A percentile compares a stretch with the other conserved stretches of the same genome.
Evolutionary conservation across 2,113 vertebrate species (phyloP).

Genomic region (Coptodon bakossiorum): DNA sequence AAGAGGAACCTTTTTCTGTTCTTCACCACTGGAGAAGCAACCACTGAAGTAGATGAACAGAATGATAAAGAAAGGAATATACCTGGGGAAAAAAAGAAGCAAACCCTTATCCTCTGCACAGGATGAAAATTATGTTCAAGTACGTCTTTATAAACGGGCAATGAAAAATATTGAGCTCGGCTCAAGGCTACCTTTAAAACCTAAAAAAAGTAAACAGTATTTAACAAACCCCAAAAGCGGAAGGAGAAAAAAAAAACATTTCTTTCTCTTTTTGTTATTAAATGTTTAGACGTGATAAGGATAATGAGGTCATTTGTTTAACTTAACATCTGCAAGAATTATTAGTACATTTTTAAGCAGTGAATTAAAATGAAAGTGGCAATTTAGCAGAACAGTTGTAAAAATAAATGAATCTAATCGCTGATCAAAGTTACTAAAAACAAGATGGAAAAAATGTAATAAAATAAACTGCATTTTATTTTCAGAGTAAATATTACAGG

Average conservation of each 20-base stretch:
- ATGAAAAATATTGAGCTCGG: neutral
- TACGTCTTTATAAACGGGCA: neutral
- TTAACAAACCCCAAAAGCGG: neutral
- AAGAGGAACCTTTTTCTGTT: slow-evolving; percentile 69
- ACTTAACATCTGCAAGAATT: neutral
- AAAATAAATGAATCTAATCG: neutral
- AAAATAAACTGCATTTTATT: neutral
- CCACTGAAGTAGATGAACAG: slow-evolving; percentile 91
- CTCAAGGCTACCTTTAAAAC: neutral
- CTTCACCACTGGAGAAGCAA: slow-evolving; percentile 77
- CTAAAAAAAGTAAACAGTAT: neutral
- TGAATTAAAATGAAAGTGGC: neutral
- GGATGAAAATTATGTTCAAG: neutral
- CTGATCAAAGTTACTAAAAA: neutral
- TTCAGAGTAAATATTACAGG: neutral
- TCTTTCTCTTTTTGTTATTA: neutral
- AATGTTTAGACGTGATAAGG: neutral
- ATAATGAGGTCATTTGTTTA: neutral
- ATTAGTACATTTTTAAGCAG: neutral
- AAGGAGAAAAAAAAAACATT: accelerated
- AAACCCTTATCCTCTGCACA: neutral
- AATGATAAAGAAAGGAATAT: slow-evolving; percentile 92
- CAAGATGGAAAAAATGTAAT: neutral
- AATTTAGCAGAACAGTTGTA: neutral
- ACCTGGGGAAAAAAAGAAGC: slow-evolving; percentile 69